These are phyloP conservation scores for Heteractis magnifica DNA, from an alignment of 92 coral and sea anemone species.

Conservation along the genomic window DNA sequence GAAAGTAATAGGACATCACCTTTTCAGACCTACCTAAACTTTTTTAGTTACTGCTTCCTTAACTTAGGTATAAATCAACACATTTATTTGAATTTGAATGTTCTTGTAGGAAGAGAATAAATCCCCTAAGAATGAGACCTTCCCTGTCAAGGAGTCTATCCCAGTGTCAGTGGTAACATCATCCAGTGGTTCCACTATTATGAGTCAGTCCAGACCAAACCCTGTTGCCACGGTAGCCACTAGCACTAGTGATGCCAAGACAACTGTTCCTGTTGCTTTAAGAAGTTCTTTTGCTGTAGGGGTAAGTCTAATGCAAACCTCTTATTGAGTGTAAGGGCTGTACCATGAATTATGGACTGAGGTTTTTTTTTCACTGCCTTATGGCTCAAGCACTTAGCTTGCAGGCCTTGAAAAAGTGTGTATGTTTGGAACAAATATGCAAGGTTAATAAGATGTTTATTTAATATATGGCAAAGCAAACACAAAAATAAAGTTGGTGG, in stretches of 20 bases:
- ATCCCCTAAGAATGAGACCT: not conserved
- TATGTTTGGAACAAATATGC: no score
- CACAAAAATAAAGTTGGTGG: no score
- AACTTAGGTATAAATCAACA: no score
- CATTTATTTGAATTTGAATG: not conserved
- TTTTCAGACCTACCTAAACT: not conserved
- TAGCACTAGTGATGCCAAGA: conserved; percentile 40
- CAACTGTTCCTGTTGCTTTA: conserved; percentile 73
- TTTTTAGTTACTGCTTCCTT: not conserved
- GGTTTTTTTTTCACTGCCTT: no score
- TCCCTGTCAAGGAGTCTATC: not conserved
- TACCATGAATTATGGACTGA: no score
- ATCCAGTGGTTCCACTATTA: not conserved
- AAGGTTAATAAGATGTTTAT: no score
- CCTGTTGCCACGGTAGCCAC: conserved; percentile 39
- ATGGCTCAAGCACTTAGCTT: no score
- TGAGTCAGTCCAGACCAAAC: conserved; percentile 15
- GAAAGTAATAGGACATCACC: not conserved
- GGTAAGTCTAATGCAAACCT: conserved; percentile 42
- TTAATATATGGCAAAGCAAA: no score
- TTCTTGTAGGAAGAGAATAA: not conserved
- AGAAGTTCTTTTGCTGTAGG: conserved; percentile 97
- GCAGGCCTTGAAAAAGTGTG: no score
- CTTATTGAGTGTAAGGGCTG: no score
- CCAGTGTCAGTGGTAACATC: not conserved